Evolutionary conservation across 2,797 vertebrate genomes (phyloP), one percentile per base, ranked within the genome.

Genomic region (Xerus rutilus): DNA sequence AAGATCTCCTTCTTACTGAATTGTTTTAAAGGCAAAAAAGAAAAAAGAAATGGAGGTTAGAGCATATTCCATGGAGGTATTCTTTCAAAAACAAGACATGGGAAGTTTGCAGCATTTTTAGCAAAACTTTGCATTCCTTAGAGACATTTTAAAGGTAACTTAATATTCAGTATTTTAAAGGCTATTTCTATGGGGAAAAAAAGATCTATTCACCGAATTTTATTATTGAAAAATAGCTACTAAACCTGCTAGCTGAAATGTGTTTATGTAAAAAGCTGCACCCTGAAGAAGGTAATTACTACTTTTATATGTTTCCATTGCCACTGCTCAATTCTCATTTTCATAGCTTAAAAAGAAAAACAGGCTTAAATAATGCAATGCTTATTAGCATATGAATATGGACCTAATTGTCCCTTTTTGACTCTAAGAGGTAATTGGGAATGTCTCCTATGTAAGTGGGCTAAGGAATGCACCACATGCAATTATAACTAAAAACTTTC

Each of bases 351-450:
- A 95, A 94, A 88, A 91, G 74, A 95, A 97, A 95, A 93, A 81
- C 73, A 87, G 35, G 18, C 94, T 98, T 96, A 96, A 97, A 82
- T 96, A 97, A 94, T 73, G 65, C 74, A 96, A 43, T 43, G 52
- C 77, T 94, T 94, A 97, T 97, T 97, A 97, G n/a, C n/a, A 11
- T 93, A 91, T 95, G 87, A 97, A 97, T 96, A 83, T 83, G 69
- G 54, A 89, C 86, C 49, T 92, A 94, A 96, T 86, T 94, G 89
- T 69, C 67, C 70, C 62, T 77, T 96, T 95, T 93, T 85, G 45
- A 94, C 57, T 95, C 79, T 83, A 82, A 95, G 76, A 95, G 82
- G 67, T 89, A 97, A 95, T 54, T 96, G 77, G 72, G 67, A 93
- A 96, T 35, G 57, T 89, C 85, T 85, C 93, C 86, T 81, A n/a